Conservation (phyloP, 2,888 invertebrate species). For the Caenorhabditis afra region DNA sequence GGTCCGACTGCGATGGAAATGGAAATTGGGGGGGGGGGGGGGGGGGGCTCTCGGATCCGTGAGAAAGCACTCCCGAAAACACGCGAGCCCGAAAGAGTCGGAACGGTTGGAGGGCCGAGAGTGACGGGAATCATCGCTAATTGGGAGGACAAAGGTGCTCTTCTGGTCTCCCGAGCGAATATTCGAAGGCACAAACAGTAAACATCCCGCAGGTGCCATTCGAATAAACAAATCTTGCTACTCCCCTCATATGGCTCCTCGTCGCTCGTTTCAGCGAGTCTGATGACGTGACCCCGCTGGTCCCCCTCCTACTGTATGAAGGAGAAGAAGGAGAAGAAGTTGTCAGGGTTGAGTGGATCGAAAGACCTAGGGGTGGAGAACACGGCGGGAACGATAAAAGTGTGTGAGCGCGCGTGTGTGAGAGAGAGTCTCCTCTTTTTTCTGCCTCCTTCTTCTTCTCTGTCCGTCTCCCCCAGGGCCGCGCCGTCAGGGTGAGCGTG, state of each 20-base stretch:
- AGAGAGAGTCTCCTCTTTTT: constrained; percentile 17
- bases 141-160: too few relatives aligned
- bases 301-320: not conserved
- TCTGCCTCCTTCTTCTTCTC: constrained; percentile 17
- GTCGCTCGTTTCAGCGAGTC: not conserved
- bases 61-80: not conserved
- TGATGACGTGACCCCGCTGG: constrained; percentile 3
- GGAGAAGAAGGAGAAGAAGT: too few relatives aligned
- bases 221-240: not conserved
- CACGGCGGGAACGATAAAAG: constrained; percentile 47
- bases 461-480: constrained; percentile 47
- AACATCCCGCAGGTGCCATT: not conserved
- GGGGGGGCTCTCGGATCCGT: not conserved
- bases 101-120: not conserved
- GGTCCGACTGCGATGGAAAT: not conserved
- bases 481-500: constrained; percentile 23
- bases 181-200: not conserved
- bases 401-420: constrained; percentile 30
- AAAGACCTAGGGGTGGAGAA: constrained; percentile 29
- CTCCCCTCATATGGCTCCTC: not conserved
- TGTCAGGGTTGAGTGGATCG: constrained; percentile 11
- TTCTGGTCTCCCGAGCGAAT: not conserved
- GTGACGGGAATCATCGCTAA: too few relatives aligned
- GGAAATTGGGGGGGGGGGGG: too few relatives aligned
- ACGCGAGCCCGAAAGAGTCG: not conserved